A percentile compares a stretch with the other conserved stretches of the same genome.
Conservation (phyloP, 2,113 vertebrate species). For the Burhinus bistriatus region DNA sequence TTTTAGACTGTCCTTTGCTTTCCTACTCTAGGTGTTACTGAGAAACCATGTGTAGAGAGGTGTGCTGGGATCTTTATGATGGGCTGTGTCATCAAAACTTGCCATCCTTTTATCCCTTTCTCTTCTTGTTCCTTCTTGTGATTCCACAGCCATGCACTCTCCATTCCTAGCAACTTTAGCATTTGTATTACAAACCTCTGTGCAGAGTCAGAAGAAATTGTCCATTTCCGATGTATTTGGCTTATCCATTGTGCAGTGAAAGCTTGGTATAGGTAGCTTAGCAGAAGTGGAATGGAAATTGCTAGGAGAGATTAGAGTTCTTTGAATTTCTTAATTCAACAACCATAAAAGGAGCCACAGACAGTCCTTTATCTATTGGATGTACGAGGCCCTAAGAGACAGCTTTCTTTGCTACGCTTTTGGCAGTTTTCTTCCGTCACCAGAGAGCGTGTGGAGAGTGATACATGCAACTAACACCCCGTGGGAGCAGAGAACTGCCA, state of each 20-base stretch:
- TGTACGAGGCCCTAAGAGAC: neutral
- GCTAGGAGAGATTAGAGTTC: neutral
- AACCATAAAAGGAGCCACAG: neutral
- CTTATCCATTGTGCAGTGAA: neutral
- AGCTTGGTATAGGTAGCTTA: neutral
- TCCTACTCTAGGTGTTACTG: neutral
- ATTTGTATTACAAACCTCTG: neutral
- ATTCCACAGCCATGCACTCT: neutral
- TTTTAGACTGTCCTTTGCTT: neutral
- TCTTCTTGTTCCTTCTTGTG: neutral
- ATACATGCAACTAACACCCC: neutral
- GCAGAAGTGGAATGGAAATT: neutral
- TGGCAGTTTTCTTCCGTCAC: neutral
- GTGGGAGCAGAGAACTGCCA: neutral
- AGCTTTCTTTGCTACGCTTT: neutral
- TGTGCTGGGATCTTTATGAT: neutral
- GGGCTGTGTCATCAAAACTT: neutral
- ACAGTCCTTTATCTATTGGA: neutral
- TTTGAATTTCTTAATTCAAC: neutral
- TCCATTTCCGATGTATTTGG: rapidly evolving
- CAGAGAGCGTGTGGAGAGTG: neutral
- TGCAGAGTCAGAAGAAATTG: neutral
- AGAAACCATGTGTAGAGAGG: neutral
- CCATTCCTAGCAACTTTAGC: neutral
- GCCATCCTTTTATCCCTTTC: neutral